A percentile compares a stretch with the other conserved stretches of the same genome.
Conservation (phyloP, 2,888 invertebrate genomes). For the Choreutis nemorana region DNA sequence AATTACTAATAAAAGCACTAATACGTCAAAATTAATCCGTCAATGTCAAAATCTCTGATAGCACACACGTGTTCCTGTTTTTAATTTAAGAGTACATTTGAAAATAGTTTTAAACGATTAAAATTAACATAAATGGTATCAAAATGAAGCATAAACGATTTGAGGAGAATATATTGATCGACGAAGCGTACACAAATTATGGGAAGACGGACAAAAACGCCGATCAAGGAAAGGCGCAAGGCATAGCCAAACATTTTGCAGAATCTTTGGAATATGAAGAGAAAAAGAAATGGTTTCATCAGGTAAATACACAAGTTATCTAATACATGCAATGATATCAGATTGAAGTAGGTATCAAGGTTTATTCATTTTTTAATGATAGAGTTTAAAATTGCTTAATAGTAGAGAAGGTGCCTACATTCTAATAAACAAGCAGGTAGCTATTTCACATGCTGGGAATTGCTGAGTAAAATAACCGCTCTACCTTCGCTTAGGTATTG, state of each 20-base stretch:
- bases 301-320: constrained; percentile 54
- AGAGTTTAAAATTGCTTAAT: too few relatives aligned
- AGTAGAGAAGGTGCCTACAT: too few relatives aligned
- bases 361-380: too few relatives aligned
- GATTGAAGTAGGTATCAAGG: too few relatives aligned
- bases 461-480: too few relatives aligned
- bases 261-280: constrained; percentile 58
- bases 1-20: too few relatives aligned
- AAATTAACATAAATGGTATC: constrained; percentile 7
- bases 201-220: constrained; percentile 48
- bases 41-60: constrained; percentile 9
- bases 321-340: too few relatives aligned
- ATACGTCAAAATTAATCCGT: constrained; percentile 8
- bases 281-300: constrained; percentile 72
- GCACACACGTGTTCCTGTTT: constrained; percentile 26
- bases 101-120: not conserved
- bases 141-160: constrained; percentile 62
- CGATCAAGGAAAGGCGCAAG: constrained; percentile 47
- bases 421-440: too few relatives aligned
- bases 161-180: constrained; percentile 56
- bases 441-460: too few relatives aligned
- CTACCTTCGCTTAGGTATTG: too few relatives aligned
- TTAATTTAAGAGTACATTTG: too few relatives aligned
- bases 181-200: constrained; percentile 56
- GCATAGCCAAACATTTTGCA: constrained; percentile 55